Evolutionary conservation across 1,140 invertebrate species (phyloP).

Genomic region (Nymphalis io): DNA sequence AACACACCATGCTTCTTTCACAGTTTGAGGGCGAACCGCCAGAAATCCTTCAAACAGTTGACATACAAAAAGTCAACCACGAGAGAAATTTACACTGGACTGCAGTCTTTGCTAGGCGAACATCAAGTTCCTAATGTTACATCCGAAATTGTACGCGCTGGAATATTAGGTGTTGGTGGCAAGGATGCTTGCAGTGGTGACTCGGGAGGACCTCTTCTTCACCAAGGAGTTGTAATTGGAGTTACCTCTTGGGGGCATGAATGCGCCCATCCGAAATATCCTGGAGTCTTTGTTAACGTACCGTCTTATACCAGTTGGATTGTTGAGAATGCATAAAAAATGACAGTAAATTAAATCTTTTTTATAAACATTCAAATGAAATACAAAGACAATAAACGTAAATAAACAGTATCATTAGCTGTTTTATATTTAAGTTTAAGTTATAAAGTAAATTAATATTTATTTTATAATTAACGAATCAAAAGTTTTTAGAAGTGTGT

Average conservation of each 20-base stretch:
- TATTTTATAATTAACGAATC: too few relatives aligned
- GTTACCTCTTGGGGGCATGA: slow-evolving; percentile 18
- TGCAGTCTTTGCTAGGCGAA: not conserved
- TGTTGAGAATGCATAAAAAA: slow-evolving; percentile 14
- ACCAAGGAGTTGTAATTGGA: slow-evolving; percentile 24
- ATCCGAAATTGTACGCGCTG: slow-evolving; percentile 30
- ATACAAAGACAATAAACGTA: too few relatives aligned
- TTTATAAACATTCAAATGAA: too few relatives aligned
- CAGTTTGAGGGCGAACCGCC: not conserved
- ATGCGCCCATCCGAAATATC: slow-evolving; percentile 16
- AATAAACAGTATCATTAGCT: too few relatives aligned
- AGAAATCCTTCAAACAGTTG: not conserved
- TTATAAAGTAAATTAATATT: too few relatives aligned
- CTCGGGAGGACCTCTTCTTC: slow-evolving; percentile 25
- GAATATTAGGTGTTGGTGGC: slow-evolving; percentile 3
- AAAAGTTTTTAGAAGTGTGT: too few relatives aligned
- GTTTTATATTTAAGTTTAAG: too few relatives aligned
- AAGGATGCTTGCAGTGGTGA: slow-evolving; percentile 32
- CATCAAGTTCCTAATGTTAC: not conserved
- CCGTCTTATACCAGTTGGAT: slow-evolving; percentile 26
- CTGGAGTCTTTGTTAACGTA: slow-evolving; percentile 25
- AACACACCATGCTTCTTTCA: too few relatives aligned
- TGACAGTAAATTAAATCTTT: too few relatives aligned
- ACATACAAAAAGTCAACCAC: slow-evolving; percentile 9
- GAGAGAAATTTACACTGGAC: slow-evolving; percentile 18